Evolutionary conservation across 2,888 invertebrate species (phyloP), one percentile per base, ranked within the genome.

Genomic region (Carcina quercana): DNA sequence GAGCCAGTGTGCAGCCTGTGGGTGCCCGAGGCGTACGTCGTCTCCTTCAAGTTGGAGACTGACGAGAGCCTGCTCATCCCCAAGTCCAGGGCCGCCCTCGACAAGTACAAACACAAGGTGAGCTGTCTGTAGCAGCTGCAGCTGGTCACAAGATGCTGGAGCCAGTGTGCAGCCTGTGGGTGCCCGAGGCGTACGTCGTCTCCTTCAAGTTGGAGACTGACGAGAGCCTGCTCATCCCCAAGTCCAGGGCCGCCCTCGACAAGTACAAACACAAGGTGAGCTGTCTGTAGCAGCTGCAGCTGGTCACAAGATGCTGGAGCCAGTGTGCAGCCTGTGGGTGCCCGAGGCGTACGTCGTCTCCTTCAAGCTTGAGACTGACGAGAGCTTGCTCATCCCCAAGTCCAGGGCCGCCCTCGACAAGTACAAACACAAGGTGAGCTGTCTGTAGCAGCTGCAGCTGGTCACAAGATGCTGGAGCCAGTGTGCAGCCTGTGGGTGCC

Each of bases 121-220:
- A n/a, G n/a, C n/a, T n/a, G n/a, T n/a, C n/a, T n/a, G n/a, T n/a
- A n/a, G n/a, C 91, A 92, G 13, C 84, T 99, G 35, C 93, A 96
- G 60, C 74, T 98, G 59, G 98, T 98, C 98, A 98, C 34, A 99
- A 99, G 87, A 90, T 98, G 86, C 79, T 99, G 50, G 90, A 92
- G 13, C 96, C 97, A 1, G 86, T 99, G 15, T 96, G 95, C 24
- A 92, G 88, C 58, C 80, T 93, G 37, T 98, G 97, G 97, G 93
- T 95, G 35, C 97, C 98, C 1, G 84, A 91, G 30, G 96, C 98
- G 0, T 98, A 91, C 85, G 94, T 98, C 20, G 92, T 97, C 3
- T 98, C 98, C 12, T 99, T 99, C 79, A 99, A 99, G 86, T 86
- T 99, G 58, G 99, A 99, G 87, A 99, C 99, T 0, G 96, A 99